Evolutionary conservation across 1,140 invertebrate genomes (phyloP), one percentile per base, ranked within the genome.

Genomic region (Drosophila cardini): DNA sequence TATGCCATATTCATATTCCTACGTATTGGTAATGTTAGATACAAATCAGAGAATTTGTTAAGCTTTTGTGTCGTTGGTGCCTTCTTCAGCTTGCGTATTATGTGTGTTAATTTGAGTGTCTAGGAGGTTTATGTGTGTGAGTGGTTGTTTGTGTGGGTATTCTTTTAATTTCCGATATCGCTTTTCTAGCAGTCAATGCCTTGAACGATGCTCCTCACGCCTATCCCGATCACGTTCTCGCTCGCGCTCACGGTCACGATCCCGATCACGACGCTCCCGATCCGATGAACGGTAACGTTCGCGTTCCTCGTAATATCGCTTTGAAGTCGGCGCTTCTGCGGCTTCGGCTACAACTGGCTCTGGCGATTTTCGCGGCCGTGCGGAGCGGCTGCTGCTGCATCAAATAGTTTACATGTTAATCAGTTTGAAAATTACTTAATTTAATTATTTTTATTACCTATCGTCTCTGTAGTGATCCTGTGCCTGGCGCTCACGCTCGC

Each of bases 221-320:
- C 95, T 91, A 78, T 95, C 95, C 16, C 95, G 92, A 80, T 95
- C 95, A 10, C 95, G 93, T 77, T 95, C 94, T 13, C 94, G 93
- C 80, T 95, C 94, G 52, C 94, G 93, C 72, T 95, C 94, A 46
- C 94, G 93, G 76, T 96, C 95, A 11, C 95, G 93, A 78, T 95
- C 94, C 9, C 94, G 93, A 75, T 95, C 94, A 43, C 94, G 93
- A 76, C 95, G 93, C 82, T 96, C 95, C 64, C 95, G 91, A 42
- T 94, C 94, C 63, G 95, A 93, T 86, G 96, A 95, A 80, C 96
- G 94, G 93, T 96, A 96, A 72, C 96, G 93, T 92, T 96, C 96
- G 0, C 83, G 84, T 77, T 96, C 96, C 93, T 97, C 96, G 93
- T 96, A 97, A 72, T 96, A 94, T 92, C 95, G 93, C 92, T 93